phyloP scores from a whole-genome alignment of 2,113 vertebrate species.

The Ciconia boyciana region DNA sequence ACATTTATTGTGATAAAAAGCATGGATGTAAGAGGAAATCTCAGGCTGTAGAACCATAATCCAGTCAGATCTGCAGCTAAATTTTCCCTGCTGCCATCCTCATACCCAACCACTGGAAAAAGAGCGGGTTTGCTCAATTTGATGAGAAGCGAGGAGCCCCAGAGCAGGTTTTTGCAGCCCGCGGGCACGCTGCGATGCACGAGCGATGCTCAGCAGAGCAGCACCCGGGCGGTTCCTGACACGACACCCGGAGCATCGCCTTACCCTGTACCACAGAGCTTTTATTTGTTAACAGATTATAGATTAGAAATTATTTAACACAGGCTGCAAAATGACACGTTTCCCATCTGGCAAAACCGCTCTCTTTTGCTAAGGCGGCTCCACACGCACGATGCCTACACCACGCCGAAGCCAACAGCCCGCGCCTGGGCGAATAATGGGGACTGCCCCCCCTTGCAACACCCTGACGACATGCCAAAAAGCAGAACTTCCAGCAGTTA shows the following conservation, averaged over 20 bases:
- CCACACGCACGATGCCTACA: neutral
- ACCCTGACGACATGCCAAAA: neutral
- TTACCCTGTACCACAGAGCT: neutral
- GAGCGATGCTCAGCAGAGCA: neutral
- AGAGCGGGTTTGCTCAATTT: neutral
- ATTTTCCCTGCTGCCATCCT: neutral
- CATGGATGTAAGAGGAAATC: neutral
- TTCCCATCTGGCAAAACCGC: neutral
- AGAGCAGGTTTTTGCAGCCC: neutral
- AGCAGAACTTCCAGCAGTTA: constrained; percentile 23
- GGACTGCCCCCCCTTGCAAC: neutral
- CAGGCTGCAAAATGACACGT: neutral
- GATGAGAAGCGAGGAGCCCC: neutral
- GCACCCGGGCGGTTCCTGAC: fast-evolving
- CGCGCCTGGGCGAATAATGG: fast-evolving
- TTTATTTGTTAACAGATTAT: neutral
- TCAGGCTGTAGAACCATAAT: neutral
- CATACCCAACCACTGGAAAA: neutral
- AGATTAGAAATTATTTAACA: neutral
- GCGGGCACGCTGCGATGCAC: fast-evolving
- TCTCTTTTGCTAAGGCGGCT: neutral
- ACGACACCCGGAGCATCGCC: fast-evolving
- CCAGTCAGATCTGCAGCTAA: neutral
- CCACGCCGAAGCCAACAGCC: neutral
- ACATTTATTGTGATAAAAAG: neutral